phyloP scores from a whole-genome alignment of 1,140 invertebrate genomes.

The Orius laevigatus region DNA sequence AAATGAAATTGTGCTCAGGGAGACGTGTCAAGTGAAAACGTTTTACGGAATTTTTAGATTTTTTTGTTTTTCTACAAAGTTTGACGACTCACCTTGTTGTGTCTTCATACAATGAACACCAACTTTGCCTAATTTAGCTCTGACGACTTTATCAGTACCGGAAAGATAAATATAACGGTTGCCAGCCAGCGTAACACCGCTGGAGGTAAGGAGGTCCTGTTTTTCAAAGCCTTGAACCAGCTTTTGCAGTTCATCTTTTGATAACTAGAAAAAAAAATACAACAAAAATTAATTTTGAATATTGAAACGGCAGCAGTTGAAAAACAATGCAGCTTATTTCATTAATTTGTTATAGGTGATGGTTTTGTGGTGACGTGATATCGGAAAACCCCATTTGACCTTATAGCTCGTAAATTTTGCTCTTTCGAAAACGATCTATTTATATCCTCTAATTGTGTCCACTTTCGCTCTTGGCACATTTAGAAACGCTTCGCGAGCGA shows the following conservation, averaged over 20 bases:
- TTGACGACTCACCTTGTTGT: conserved; percentile 47
- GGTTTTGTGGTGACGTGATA: too few relatives aligned
- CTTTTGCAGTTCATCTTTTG: conserved; percentile 75
- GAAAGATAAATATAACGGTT: conserved; percentile 84
- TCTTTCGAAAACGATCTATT: too few relatives aligned
- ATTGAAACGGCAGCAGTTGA: too few relatives aligned
- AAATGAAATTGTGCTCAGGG: neutral
- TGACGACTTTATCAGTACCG: conserved; percentile 75
- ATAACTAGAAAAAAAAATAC: conserved; percentile 46
- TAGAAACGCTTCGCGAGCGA: too few relatives aligned
- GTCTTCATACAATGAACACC: conserved; percentile 90
- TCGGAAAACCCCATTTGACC: too few relatives aligned
- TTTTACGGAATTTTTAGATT: conserved; percentile 22
- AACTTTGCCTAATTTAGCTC: conserved; percentile 77
- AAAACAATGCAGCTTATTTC: too few relatives aligned
- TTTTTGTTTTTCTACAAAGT: neutral
- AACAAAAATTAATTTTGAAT: too few relatives aligned
- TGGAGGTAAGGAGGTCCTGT: conserved; percentile 65
- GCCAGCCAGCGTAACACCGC: conserved; percentile 73
- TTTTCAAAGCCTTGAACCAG: conserved; percentile 74
- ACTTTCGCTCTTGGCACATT: too few relatives aligned
- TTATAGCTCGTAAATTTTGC: too few relatives aligned
- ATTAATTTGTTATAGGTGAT: too few relatives aligned
- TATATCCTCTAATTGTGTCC: too few relatives aligned
- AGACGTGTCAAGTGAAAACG: conserved; percentile 2